These are phyloP conservation scores for Rhabdophis nuchalis DNA, from an alignment of 2,797 vertebrate genomes.

Conservation along the genomic window DNA sequence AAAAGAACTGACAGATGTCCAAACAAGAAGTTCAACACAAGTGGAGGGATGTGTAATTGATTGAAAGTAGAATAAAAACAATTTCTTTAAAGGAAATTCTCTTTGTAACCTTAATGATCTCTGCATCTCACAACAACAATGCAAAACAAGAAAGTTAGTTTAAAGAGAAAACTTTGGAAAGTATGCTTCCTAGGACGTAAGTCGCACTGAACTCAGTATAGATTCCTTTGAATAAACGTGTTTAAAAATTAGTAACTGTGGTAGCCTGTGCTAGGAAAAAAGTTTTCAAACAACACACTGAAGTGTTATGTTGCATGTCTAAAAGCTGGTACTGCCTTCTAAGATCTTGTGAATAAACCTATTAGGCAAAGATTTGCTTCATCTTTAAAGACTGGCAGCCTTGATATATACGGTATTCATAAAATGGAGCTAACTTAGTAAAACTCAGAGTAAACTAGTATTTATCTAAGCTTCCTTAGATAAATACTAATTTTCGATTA, in stretches of 20 bases:
- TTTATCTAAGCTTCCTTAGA: neutral
- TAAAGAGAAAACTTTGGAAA: neutral
- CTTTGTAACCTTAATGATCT: neutral
- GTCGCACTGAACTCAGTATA: neutral
- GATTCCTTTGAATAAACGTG: neutral
- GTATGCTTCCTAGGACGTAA: neutral
- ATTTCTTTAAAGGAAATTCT: neutral
- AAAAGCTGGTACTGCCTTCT: neutral
- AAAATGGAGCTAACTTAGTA: conserved; percentile 29
- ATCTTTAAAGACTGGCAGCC: conserved; percentile 13
- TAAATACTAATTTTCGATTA: neutral
- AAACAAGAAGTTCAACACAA: conserved; percentile 11
- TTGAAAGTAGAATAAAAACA: conserved; percentile 6
- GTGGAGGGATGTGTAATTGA: conserved; percentile 12
- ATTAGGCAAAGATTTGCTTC: conserved; percentile 2
- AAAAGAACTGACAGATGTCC: neutral
- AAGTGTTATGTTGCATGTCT: neutral
- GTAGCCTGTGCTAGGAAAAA: neutral
- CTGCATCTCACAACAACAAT: conserved; percentile 14
- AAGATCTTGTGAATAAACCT: neutral
- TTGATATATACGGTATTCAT: conserved; percentile 1
- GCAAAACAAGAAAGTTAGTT: neutral
- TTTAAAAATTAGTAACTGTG: neutral
- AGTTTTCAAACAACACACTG: neutral
- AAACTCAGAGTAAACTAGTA: conserved; percentile 22